Conservation (phyloP, 2,797 vertebrate species). For the Numenius phaeopus region DNA sequence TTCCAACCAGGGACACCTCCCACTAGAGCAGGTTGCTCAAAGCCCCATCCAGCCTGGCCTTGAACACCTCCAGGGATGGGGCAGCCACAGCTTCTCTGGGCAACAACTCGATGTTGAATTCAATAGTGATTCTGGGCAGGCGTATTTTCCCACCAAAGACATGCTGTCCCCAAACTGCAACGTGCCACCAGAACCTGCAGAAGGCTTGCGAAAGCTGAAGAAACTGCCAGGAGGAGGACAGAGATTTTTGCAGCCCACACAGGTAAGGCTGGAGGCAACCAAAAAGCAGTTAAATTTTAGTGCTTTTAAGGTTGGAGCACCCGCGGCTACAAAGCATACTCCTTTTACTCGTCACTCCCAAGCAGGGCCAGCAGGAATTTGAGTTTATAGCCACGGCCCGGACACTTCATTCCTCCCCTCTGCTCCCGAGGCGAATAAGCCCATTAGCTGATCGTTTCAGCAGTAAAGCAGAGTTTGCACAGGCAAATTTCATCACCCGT, state of each 20-base stretch:
- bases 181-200: not conserved
- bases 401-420: not conserved
- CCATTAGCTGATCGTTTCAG: not conserved
- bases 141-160: not conserved
- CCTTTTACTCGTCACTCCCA: not conserved
- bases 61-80: too few species aligned
- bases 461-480: not conserved
- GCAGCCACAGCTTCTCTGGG: too few species aligned
- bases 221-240: not conserved
- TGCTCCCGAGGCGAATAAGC: not conserved
- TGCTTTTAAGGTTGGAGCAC: not conserved
- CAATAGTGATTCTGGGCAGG: not conserved
- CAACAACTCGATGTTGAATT: not conserved
- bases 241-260: not conserved
- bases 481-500: slow-evolving; percentile 4
- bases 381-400: not conserved
- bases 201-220: not conserved
- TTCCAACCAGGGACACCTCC: too few species aligned
- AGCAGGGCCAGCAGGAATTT: not conserved
- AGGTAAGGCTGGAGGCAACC: not conserved
- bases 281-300: not conserved
- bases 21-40: too few species aligned
- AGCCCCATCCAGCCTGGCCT: too few species aligned
- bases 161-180: not conserved
- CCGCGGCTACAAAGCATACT: not conserved